Percentiles rank a stretch among this genome's conserved stretches.
phyloP scores from a whole-genome alignment of 1,140 invertebrate genomes.

The Oppia nitens region DNA sequence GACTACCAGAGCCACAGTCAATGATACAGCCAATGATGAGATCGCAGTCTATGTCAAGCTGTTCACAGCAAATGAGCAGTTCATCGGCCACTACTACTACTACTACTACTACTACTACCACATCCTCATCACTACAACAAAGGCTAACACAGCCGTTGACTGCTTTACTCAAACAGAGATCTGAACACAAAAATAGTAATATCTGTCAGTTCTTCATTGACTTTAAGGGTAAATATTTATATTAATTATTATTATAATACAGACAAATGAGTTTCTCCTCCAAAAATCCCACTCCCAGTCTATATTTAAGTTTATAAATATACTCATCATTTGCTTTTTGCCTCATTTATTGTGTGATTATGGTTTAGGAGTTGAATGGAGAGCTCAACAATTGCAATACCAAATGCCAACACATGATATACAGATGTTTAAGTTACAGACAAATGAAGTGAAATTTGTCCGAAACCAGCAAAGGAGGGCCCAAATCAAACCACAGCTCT shows the following conservation, averaged over 20 bases:
- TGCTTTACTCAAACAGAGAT: neutral
- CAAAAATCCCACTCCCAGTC: neutral
- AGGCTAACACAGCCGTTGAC: neutral
- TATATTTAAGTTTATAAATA: neutral
- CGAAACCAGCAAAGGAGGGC: conserved; percentile 6
- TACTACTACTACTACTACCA: too few relatives aligned
- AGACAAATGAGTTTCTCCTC: neutral
- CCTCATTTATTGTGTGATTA: too few relatives aligned
- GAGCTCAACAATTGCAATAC: conserved; percentile 5
- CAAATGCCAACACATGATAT: conserved; percentile 12
- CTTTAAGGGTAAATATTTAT: neutral
- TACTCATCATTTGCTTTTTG: neutral
- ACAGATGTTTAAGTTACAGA: neutral
- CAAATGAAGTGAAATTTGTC: conserved; percentile 4
- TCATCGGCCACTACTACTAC: neutral
- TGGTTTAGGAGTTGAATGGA: conserved; percentile 5
- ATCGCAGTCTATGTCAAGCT: neutral
- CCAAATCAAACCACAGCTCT: neutral
- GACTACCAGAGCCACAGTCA: neutral
- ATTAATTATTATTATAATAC: neutral
- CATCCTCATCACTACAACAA: neutral
- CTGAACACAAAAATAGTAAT: neutral
- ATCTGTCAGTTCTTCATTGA: neutral
- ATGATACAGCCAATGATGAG: conserved; percentile 14
- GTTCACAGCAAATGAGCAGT: neutral